A percentile compares a stretch with the other conserved stretches of the same genome.
Conservation (phyloP, 2,113 vertebrate genomes). For the Saccopteryx leptura region DNA sequence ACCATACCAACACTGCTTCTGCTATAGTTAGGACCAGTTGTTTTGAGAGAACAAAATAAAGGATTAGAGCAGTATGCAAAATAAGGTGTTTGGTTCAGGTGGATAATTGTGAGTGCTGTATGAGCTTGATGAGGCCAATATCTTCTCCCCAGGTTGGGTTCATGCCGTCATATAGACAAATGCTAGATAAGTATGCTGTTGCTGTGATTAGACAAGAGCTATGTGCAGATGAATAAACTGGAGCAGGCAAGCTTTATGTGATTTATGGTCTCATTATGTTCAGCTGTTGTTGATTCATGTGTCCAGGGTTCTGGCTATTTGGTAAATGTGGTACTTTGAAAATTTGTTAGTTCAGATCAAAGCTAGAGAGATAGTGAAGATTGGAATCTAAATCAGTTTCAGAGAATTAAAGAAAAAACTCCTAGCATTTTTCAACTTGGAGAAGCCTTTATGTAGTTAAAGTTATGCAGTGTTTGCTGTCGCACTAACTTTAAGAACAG, state of each 20-base stretch:
- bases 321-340: not conserved
- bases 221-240: not conserved
- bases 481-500: not conserved
- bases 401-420: not conserved
- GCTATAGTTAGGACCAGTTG: not conserved
- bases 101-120: not conserved
- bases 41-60: constrained; percentile 5
- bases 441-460: not conserved
- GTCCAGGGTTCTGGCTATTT: not conserved
- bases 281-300: not conserved
- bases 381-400: not conserved
- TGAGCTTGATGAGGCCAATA: not conserved
- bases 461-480: not conserved
- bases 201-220: not conserved
- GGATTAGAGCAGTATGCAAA: not conserved
- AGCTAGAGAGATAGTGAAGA: not conserved
- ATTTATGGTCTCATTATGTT: not conserved
- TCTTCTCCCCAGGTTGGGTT: not conserved
- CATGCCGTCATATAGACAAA: not conserved
- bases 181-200: not conserved
- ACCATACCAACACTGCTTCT: not conserved
- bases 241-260: not conserved
- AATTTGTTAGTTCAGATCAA: not conserved
- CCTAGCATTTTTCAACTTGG: not conserved
- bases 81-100: not conserved